Conservation (phyloP, 2,113 vertebrate genomes). For the Anguilla rostrata region DNA sequence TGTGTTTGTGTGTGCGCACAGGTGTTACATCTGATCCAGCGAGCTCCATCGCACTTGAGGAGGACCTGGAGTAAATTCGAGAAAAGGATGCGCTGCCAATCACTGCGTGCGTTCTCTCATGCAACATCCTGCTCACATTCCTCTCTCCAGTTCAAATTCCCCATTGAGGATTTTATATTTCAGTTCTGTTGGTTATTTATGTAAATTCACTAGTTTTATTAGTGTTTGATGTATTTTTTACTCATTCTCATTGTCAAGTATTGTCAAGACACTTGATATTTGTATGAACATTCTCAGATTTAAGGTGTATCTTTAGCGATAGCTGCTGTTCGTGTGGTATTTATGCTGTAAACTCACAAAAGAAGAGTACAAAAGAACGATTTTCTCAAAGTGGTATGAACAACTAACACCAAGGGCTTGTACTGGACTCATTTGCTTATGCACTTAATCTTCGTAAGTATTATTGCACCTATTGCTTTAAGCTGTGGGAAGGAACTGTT, state of each 20-base stretch:
- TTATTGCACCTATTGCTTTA: constrained; percentile 10
- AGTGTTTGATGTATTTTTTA: constrained; percentile 7
- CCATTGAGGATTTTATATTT: constrained; percentile 4
- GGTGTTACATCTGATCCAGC: constrained; percentile 24
- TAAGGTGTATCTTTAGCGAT: constrained; percentile 19
- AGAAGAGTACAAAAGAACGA: neutral
- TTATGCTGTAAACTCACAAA: neutral
- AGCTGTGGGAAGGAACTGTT: constrained; percentile 18
- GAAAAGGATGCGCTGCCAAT: neutral
- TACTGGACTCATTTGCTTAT: neutral
- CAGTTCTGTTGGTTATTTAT: neutral
- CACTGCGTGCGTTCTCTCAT: neutral
- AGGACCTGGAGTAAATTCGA: constrained; percentile 21
- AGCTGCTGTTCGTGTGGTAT: constrained; percentile 3
- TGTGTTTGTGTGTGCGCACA: neutral
- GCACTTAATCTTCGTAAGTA: constrained; percentile 1
- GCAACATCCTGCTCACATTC: neutral
- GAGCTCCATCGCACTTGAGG: constrained; percentile 10
- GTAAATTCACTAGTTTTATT: constrained; percentile 2
- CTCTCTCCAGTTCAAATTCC: constrained; percentile 3
- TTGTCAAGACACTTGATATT: constrained; percentile 14
- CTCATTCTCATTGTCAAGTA: constrained; percentile 3
- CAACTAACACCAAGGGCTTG: constrained; percentile 24
- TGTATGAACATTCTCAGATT: constrained; percentile 1
- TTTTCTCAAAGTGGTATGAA: neutral